phyloP scores from a whole-genome alignment of 2,797 vertebrate genomes.

The Sylvia borin region DNA sequence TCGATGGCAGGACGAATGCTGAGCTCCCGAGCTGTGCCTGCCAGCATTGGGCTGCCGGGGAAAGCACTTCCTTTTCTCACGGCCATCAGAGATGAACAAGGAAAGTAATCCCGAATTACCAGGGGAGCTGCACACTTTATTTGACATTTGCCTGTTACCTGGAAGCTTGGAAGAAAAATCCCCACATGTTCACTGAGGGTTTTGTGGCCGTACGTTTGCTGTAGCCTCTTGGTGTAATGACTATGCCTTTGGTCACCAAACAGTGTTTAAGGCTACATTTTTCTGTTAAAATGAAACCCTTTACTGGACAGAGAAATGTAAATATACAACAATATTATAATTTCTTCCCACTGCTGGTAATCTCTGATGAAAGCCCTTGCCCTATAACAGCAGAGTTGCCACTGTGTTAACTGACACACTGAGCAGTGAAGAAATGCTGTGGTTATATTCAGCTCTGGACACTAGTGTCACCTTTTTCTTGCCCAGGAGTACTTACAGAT shows the following conservation, averaged over 20 bases:
- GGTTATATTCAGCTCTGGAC: neutral
- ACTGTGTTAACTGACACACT: neutral
- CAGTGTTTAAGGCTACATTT: neutral
- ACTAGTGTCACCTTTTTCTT: neutral
- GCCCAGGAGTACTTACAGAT: neutral
- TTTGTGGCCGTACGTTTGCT: neutral
- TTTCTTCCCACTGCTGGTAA: neutral
- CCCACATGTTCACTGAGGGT: neutral
- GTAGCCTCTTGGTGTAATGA: neutral
- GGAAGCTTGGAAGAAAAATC: neutral
- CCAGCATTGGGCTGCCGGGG: neutral
- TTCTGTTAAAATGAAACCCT: neutral
- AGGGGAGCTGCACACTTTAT: neutral
- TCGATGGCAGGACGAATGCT: rapidly evolving
- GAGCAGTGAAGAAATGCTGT: neutral
- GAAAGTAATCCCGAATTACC: neutral
- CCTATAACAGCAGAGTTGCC: neutral
- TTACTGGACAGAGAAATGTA: neutral
- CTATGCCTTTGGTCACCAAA: neutral
- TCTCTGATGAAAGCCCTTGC: neutral
- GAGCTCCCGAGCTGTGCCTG: neutral
- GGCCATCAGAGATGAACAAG: neutral
- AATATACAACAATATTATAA: neutral
- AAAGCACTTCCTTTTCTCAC: neutral
- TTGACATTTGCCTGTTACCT: neutral